Evolutionary conservation across 2,888 invertebrate species (phyloP), one percentile per base, ranked within the genome.

Genomic region (Caenorhabditis auriculariae): DNA sequence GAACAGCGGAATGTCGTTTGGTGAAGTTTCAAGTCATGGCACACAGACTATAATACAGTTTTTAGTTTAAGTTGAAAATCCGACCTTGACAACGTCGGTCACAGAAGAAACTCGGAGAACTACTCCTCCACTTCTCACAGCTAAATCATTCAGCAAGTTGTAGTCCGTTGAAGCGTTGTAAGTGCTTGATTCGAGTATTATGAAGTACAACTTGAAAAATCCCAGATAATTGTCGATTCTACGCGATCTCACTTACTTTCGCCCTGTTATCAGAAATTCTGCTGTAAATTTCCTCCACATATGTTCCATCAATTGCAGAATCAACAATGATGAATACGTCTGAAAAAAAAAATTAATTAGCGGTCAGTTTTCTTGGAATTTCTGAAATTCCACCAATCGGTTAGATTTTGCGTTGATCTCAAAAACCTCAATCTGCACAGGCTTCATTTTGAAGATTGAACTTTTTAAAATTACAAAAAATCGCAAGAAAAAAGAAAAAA

Each of bases 281-380:
- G 9, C 19, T 5, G 4, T 45, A 42, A 12, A 61, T 38, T 44
- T 37, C 19, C 17, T 4, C 15, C 1, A 29, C 23, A 32, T 57
- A 46, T 2, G 4, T 19, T 26, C 35, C 43, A 23, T 28, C 38
- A 19, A 54, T 37, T 12, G 50, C 43, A 17, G 45, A 60, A 23
- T 61, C 51, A 2, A 61, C 15, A 6, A 61, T 45, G 9, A 61
- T 15, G 0, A 61, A 28, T 19, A 61, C 46, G 32, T 61, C 60
- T 61, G 23, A 27, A 53, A 49, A 23, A 32, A n/a, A n/a, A n/a
- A n/a, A n/a, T n/a, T n/a, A n/a, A n/a, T n/a, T n/a, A n/a, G n/a
- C n/a, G n/a, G n/a, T n/a, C n/a, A n/a, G n/a, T n/a, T n/a, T n/a
- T n/a, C n/a, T n/a, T n/a, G n/a, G n/a, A n/a, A n/a, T n/a, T n/a